These are phyloP conservation scores for Macroglossus sobrinus DNA, from an alignment of 2,113 vertebrate species.

Conservation along the genomic window DNA sequence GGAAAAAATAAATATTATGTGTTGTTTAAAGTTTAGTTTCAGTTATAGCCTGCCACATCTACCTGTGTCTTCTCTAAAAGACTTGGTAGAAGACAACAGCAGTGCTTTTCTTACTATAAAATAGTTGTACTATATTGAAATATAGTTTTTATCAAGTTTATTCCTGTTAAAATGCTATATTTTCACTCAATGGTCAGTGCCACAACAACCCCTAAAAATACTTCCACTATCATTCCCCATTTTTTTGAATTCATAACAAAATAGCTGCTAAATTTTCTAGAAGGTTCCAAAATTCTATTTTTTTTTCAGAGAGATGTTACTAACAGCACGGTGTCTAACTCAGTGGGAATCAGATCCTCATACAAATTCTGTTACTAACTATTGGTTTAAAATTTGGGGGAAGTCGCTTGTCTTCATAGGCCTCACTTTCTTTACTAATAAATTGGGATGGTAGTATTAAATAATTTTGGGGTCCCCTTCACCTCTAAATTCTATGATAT, in stretches of 20 bases:
- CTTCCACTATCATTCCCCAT: not conserved
- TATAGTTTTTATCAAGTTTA: not conserved
- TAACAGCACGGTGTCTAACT: not conserved
- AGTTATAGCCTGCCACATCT: not conserved
- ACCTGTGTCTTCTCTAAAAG: not conserved
- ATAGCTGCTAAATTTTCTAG: not conserved
- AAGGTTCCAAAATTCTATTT: not conserved
- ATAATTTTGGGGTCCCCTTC: not conserved
- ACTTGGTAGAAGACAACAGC: not conserved
- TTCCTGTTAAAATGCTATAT: not conserved
- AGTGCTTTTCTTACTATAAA: slow-evolving; percentile 15
- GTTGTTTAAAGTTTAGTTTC: not conserved
- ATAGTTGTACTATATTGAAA: not conserved
- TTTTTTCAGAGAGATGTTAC: not conserved
- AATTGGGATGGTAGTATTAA: not conserved
- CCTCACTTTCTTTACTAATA: not conserved
- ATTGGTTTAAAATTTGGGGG: not conserved
- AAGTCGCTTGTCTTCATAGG: not conserved
- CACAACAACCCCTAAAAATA: not conserved
- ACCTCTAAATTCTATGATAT: not conserved
- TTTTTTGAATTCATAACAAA: not conserved
- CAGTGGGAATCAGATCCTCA: not conserved
- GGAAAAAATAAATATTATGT: not conserved
- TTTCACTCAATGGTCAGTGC: not conserved
- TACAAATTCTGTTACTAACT: not conserved